Evolutionary conservation across 1,140 invertebrate genomes (phyloP).

Genomic region (Heliothis virescens): DNA sequence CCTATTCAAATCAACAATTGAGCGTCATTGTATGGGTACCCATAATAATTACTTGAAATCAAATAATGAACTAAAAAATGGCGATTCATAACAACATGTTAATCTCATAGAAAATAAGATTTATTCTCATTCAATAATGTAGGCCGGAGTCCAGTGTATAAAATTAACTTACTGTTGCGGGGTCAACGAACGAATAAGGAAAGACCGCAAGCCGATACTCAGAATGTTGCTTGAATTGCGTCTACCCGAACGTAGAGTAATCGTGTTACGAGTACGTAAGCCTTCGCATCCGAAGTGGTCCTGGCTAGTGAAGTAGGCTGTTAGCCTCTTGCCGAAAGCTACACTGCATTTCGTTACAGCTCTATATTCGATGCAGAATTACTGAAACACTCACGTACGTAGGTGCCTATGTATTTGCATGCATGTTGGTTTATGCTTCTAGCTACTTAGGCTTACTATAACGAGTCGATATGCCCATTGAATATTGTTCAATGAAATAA

Average conservation of each 20-base stretch:
- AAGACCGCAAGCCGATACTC: not conserved
- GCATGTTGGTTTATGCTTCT: not conserved
- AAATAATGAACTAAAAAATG: too few relatives aligned
- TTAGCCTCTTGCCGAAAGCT: slow-evolving; percentile 21
- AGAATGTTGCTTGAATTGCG: slow-evolving; percentile 4
- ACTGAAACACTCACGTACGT: not conserved
- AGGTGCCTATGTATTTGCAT: not conserved
- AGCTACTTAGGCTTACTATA: too few relatives aligned
- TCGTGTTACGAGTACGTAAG: not conserved
- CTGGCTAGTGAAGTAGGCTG: not conserved
- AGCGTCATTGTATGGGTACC: too few relatives aligned
- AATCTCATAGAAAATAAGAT: too few relatives aligned
- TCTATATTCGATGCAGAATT: not conserved
- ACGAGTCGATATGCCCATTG: too few relatives aligned
- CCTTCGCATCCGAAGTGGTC: not conserved
- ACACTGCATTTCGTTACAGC: slow-evolving; percentile 21
- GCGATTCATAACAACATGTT: too few relatives aligned
- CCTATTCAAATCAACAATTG: too few relatives aligned
- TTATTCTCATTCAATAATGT: too few relatives aligned
- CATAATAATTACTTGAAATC: too few relatives aligned
- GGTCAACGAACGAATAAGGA: slow-evolving; percentile 1
- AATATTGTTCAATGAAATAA: too few relatives aligned
- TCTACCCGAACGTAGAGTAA: slow-evolving; percentile 7
- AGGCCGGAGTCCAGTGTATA: not conserved
- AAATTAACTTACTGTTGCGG: not conserved